These are phyloP conservation scores for Philereme vetulata DNA, from an alignment of 2,888 invertebrate genomes.

Conservation along the genomic window DNA sequence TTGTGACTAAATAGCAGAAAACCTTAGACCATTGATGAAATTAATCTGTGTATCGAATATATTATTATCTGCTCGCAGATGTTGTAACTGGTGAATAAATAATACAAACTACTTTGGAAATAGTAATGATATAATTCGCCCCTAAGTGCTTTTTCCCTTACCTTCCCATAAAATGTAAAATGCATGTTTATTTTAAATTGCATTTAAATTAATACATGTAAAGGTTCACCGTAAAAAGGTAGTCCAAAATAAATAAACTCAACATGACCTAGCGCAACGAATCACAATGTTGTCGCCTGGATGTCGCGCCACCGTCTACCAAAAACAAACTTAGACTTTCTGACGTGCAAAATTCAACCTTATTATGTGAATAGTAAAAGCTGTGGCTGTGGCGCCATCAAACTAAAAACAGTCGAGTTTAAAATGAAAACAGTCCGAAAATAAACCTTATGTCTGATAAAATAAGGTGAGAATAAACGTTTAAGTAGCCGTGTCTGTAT, in stretches of 20 bases:
- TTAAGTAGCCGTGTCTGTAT: slow-evolving; percentile 18
- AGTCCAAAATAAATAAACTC: slow-evolving; percentile 47
- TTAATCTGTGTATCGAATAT: no score
- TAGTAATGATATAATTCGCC: no score
- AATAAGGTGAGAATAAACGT: slow-evolving; percentile 23
- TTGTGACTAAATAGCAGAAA: no score
- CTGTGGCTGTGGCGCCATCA: slow-evolving; percentile 21
- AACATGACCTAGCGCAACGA: slow-evolving; percentile 57
- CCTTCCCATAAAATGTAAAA: not conserved
- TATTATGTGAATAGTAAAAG: slow-evolving; percentile 8
- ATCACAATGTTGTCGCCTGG: slow-evolving; percentile 50
- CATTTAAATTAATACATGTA: slow-evolving; percentile 13
- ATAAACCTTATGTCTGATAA: slow-evolving; percentile 26
- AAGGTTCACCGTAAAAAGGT: slow-evolving; percentile 41
- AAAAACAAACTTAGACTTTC: slow-evolving; percentile 38
- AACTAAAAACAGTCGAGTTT: slow-evolving; percentile 27
- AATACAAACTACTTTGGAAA: no score
- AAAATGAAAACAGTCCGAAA: slow-evolving; percentile 12
- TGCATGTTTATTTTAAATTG: slow-evolving; percentile 9
- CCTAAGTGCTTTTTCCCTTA: no score
- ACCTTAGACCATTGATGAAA: no score
- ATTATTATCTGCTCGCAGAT: no score
- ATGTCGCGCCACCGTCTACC: slow-evolving; percentile 45
- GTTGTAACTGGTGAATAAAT: no score
- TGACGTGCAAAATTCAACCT: slow-evolving; percentile 17